Percentiles rank a stretch among this genome's conserved stretches.
Conservation (phyloP, 2,797 vertebrate genomes). For the Hipposideros larvatus region DNA sequence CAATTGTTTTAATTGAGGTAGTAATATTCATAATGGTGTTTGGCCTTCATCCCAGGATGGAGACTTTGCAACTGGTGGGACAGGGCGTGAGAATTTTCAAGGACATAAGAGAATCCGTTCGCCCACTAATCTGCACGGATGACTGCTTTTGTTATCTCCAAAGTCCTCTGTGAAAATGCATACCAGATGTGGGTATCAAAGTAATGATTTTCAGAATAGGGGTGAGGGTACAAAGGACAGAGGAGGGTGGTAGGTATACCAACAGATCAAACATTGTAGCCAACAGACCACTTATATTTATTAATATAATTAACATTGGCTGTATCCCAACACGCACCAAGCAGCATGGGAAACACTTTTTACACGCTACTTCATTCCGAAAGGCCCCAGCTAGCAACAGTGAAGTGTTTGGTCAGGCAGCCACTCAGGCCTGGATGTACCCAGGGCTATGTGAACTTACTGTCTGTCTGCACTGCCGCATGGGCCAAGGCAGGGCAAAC, state of each 20-base stretch:
- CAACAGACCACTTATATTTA: accelerated
- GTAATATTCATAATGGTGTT: slow-evolving; percentile 46
- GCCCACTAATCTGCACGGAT: not conserved
- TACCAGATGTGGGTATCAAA: not conserved
- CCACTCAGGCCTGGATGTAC: not conserved
- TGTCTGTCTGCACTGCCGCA: not conserved
- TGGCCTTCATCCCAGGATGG: slow-evolving; percentile 61
- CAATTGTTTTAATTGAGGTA: slow-evolving; percentile 48
- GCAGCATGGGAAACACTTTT: not conserved
- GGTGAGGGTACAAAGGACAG: not conserved
- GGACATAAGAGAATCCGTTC: not conserved
- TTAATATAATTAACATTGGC: not conserved
- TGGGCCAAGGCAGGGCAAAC: not conserved
- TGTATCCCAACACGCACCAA: not conserved
- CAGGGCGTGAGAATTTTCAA: not conserved
- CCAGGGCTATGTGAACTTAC: not conserved
- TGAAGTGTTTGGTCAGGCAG: not conserved
- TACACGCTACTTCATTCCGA: accelerated
- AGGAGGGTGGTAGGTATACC: not conserved
- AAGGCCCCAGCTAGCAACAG: not conserved
- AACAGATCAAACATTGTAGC: not conserved
- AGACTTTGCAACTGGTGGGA: slow-evolving; percentile 24
- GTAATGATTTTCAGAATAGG: not conserved
- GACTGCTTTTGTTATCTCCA: not conserved
- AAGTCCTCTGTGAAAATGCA: not conserved